Evolutionary conservation across 2,888 invertebrate genomes (phyloP).

Genomic region (Himalopsyche kuldschensis): DNA sequence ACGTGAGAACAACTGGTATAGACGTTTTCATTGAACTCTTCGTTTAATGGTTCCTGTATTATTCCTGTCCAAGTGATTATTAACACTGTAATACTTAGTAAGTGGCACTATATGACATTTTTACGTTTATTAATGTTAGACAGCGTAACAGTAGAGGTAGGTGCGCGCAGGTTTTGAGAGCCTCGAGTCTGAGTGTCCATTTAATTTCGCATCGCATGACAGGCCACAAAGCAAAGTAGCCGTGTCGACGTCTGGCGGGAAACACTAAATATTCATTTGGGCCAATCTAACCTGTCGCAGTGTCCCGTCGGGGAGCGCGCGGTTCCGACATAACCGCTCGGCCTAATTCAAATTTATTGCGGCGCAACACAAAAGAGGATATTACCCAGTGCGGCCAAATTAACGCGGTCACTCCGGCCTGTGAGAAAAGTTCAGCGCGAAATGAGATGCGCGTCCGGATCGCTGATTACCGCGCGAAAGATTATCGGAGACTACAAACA

Average conservation of each 20-base stretch:
- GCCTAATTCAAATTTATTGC: slow-evolving; percentile 32
- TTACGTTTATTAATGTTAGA: no score
- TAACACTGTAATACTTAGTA: no score
- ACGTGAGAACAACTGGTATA: no score
- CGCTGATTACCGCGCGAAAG: not conserved
- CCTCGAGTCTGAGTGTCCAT: not conserved
- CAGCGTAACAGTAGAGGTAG: no score
- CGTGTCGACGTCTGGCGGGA: slow-evolving; percentile 9
- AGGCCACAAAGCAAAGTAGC: not conserved
- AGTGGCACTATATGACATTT: no score
- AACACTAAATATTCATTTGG: slow-evolving; percentile 33
- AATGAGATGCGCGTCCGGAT: not conserved
- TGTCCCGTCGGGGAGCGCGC: slow-evolving; percentile 7
- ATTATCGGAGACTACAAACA: not conserved
- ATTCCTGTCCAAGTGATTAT: no score
- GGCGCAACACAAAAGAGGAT: slow-evolving; percentile 10
- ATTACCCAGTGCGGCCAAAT: not conserved
- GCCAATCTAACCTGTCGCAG: slow-evolving; percentile 35
- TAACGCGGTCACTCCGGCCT: not conserved
- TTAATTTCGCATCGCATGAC: not conserved
- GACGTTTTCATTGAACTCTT: no score
- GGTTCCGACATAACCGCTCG: slow-evolving; percentile 11
- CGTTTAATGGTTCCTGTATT: no score
- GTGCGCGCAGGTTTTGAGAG: not conserved
- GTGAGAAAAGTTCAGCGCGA: not conserved